Base-by-base conservation (phyloP, 2,797 vertebrate species). In the Antrozous pallidus region DNA sequence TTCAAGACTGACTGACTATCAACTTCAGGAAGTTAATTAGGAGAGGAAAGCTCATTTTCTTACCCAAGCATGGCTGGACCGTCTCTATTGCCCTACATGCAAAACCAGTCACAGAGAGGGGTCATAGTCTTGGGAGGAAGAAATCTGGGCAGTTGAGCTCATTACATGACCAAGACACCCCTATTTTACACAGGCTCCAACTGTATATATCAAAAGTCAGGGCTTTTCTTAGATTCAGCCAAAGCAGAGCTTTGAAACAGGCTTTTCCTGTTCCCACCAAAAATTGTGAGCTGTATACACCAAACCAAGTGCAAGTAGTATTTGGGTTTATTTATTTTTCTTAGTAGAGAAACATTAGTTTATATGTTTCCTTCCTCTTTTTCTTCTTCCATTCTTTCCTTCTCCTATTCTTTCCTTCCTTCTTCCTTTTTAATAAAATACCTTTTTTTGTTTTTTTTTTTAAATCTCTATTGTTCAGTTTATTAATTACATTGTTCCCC, bases 301-400 rank as follows among this genome's bases (percentile, higher is more conserved):
- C 18, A 31, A 85, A 84, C 18, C 20, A 75, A 93, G 58, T 65
- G 22, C 69, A 96, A 88, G 84, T 0, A 81, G 38, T 73, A 73
- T 49, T 14, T 75, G 79, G n/a, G 71, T 54, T 89, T 45, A n/a
- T 28, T 78, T 38, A 24, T 58, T 80, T 65, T 82, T 91, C 45
- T 88, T 90, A 92, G 4, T 73, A 77, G 67, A 95, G 31, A 94
- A 87, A 91, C 12, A 69, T 18, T 82, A 31, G 33, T 49, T 90
- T 73, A 31, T 77, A 42, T 91, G 22, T 80, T 70, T 92, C 31
- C 38, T 93, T 87, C 45, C 40, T 69, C 78, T 2, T 24, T 73
- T 93, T 33, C n/a, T 79, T 87, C 42, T 93, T 88, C 79, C 33
- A 22, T 54, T 74, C 18, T 17, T 85, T 86, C 65, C 18, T 75